A percentile compares a stretch with the other conserved stretches of the same genome.
These are phyloP conservation scores for Distichodus sexfasciatus DNA, from an alignment of 2,797 vertebrate genomes.

Conservation along the genomic window DNA sequence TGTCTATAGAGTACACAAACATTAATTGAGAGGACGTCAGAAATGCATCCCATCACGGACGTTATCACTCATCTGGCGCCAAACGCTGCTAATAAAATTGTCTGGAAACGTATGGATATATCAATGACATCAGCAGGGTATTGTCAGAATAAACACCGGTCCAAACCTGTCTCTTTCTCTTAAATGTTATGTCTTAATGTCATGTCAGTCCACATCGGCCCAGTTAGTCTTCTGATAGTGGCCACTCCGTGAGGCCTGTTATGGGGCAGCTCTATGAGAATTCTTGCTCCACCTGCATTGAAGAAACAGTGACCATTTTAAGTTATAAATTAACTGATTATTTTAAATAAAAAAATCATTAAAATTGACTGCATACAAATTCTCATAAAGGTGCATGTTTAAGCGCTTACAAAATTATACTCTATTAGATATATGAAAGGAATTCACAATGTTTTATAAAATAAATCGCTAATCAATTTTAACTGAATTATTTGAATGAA, in stretches of 20 bases:
- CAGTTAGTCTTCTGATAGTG: slow-evolving; percentile 43
- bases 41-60: background rate
- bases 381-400: too few relatives aligned
- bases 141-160: background rate
- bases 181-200: slow-evolving; percentile 26
- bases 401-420: too few relatives aligned
- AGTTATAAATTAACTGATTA: too few relatives aligned
- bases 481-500: too few relatives aligned
- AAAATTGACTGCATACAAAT: too few relatives aligned
- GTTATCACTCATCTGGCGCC: background rate
- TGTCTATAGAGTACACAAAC: background rate
- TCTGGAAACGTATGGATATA: slow-evolving; percentile 7
- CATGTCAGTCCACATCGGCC: slow-evolving; percentile 32
- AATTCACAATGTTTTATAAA: too few relatives aligned
- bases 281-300: slow-evolving; percentile 31
- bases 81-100: slow-evolving; percentile 17
- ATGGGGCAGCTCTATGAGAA: slow-evolving; percentile 37
- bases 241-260: slow-evolving; percentile 29
- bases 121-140: too few relatives aligned
- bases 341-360: too few relatives aligned
- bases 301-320: slow-evolving; percentile 25
- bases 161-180: background rate
- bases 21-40: background rate
- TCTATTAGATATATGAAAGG: too few relatives aligned
- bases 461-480: too few relatives aligned